Conservation (phyloP, 2,888 invertebrate genomes). For the Lithophane ornitopus region DNA sequence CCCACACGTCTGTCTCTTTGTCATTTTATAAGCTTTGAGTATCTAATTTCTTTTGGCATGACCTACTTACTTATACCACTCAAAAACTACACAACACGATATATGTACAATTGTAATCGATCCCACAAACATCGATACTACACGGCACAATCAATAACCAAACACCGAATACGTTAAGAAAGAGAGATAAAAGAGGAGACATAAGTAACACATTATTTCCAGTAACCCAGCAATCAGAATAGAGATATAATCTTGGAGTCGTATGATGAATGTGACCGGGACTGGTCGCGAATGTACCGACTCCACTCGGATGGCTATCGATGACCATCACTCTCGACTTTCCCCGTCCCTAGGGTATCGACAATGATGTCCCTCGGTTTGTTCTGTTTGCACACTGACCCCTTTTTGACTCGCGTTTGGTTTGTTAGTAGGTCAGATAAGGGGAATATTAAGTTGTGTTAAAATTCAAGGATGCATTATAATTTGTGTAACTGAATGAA, state of each 20-base stretch:
- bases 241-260: constrained; percentile 78
- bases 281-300: constrained; percentile 10
- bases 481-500: not conserved
- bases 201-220: constrained; percentile 81
- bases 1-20: no score
- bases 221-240: constrained; percentile 78
- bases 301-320: constrained; percentile 36
- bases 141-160: constrained; percentile 12
- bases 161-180: constrained; percentile 22
- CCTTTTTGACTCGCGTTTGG: constrained; percentile 37
- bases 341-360: constrained; percentile 31
- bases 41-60: no score
- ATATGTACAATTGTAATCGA: not conserved
- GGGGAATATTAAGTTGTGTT: constrained; percentile 15
- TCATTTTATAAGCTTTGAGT: no score
- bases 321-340: constrained; percentile 14
- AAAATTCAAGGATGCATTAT: constrained; percentile 4
- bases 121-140: constrained; percentile 19
- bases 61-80: not conserved
- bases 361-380: constrained; percentile 26
- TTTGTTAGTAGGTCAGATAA: constrained; percentile 41
- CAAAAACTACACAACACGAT: constrained; percentile 1
- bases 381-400: constrained; percentile 50
- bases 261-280: constrained; percentile 69
- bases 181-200: constrained; percentile 67